Evolutionary conservation across 2,113 vertebrate genomes (phyloP).

Genomic region (Leptodactylus fuscus): DNA sequence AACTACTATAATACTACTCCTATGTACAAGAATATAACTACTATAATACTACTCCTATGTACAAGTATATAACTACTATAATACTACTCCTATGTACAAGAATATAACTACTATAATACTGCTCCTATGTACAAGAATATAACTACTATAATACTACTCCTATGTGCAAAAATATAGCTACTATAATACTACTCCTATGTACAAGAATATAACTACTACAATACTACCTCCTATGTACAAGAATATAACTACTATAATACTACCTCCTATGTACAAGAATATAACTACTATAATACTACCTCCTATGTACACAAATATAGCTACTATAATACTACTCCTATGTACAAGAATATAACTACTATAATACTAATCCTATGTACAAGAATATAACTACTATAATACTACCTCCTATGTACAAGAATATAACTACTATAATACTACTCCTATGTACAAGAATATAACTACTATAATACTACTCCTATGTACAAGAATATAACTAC

Average conservation of each 20-base stretch:
- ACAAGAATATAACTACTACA: no score
- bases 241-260: no score
- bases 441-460: no score
- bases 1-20: slow-evolving; percentile 7
- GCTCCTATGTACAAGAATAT: slow-evolving; percentile 1
- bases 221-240: no score
- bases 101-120: slow-evolving; percentile 13
- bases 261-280: no score
- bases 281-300: no score
- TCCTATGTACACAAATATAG: not conserved
- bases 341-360: not conserved
- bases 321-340: not conserved
- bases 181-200: no score
- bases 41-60: not conserved
- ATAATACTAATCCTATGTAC: not conserved
- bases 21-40: slow-evolving; percentile 12
- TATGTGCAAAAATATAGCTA: no score
- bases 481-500: slow-evolving; percentile 3
- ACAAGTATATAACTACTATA: slow-evolving; percentile 4
- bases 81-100: slow-evolving; percentile 1
- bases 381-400: not conserved
- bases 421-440: slow-evolving; percentile 6
- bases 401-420: not conserved
- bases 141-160: slow-evolving; percentile 8
- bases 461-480: not conserved